Conservation (phyloP, 1,140 invertebrate species). For the Copidosoma floridanum region DNA sequence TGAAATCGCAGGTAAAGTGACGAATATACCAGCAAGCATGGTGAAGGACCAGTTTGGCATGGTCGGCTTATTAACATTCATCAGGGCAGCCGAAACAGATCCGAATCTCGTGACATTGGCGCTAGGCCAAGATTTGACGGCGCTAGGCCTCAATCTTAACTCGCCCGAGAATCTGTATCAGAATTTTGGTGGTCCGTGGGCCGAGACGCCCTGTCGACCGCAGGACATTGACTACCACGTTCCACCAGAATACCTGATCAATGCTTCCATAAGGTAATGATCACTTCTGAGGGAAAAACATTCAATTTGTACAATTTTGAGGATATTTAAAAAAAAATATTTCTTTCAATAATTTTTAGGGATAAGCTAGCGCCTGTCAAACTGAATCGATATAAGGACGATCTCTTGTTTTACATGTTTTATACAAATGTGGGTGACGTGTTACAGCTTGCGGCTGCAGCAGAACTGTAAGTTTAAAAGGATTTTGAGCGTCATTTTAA, state of each 20-base stretch:
- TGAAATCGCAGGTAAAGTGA: conserved; percentile 73
- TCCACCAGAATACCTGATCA: conserved; percentile 98
- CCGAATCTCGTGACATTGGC: conserved; percentile 93
- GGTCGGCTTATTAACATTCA: conserved; percentile 95
- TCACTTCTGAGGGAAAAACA: no score
- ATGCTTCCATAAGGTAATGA: conserved; percentile 73
- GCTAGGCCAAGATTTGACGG: conserved; percentile 94
- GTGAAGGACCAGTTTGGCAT: conserved; percentile 99
- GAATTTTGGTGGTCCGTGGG: conserved; percentile 97
- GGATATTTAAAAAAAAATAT: neutral
- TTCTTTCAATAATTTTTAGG: conserved; percentile 51
- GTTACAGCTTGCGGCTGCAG: conserved; percentile 92
- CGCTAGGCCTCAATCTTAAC: conserved; percentile 95
- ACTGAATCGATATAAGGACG: conserved; percentile 96
- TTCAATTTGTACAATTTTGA: no score
- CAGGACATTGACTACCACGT: conserved; percentile 99
- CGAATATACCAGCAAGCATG: conserved; percentile 97
- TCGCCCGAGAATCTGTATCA: conserved; percentile 95
- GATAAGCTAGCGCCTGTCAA: conserved; percentile 94
- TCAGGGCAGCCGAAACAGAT: conserved; percentile 94
- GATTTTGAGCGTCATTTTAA: no score
- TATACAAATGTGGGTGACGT: conserved; percentile 98
- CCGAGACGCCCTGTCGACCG: conserved; percentile 93
- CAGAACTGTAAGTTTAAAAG: conserved; percentile 95
- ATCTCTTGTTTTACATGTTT: conserved; percentile 98